Percentiles rank a stretch among this genome's conserved stretches.
Conservation (phyloP, 2,888 invertebrate genomes). For the Petrolisthes cinctipes region DNA sequence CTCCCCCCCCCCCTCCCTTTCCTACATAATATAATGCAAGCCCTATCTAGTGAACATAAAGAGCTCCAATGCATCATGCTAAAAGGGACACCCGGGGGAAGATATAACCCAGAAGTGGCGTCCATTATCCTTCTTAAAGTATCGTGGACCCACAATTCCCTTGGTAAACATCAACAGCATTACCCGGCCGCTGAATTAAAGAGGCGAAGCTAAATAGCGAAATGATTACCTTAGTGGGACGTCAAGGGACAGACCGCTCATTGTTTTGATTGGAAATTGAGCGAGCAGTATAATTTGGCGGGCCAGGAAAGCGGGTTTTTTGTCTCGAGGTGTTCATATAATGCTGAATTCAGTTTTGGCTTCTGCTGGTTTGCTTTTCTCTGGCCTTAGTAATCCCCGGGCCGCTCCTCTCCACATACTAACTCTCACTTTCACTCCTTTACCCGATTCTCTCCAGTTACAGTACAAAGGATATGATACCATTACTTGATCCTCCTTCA, state of each 20-base stretch:
- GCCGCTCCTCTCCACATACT: too few relatives aligned
- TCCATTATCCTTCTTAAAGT: constrained; percentile 11
- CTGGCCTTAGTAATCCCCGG: too few relatives aligned
- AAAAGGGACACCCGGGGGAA: background rate
- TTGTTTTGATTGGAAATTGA: constrained; percentile 15
- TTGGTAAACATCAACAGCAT: background rate
- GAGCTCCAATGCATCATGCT: background rate
- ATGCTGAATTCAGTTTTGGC: too few relatives aligned
- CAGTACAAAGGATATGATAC: too few relatives aligned
- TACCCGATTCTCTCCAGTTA: too few relatives aligned
- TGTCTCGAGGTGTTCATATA: background rate
- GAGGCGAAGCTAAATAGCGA: background rate
- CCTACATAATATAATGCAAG: background rate
- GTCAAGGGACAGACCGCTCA: constrained; percentile 8
- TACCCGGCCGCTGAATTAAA: background rate
- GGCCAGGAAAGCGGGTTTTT: background rate
- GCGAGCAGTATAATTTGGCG: background rate
- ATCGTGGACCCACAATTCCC: background rate
- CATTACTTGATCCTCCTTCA: too few relatives aligned
- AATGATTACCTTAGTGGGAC: background rate
- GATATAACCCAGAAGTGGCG: background rate
- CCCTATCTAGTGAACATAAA: too few relatives aligned
- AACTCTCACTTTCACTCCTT: too few relatives aligned
- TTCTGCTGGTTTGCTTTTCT: too few relatives aligned
- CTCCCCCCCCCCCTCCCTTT: background rate